Base-by-base conservation (phyloP, 2,113 vertebrate species). In the Chaetura pelagica region DNA sequence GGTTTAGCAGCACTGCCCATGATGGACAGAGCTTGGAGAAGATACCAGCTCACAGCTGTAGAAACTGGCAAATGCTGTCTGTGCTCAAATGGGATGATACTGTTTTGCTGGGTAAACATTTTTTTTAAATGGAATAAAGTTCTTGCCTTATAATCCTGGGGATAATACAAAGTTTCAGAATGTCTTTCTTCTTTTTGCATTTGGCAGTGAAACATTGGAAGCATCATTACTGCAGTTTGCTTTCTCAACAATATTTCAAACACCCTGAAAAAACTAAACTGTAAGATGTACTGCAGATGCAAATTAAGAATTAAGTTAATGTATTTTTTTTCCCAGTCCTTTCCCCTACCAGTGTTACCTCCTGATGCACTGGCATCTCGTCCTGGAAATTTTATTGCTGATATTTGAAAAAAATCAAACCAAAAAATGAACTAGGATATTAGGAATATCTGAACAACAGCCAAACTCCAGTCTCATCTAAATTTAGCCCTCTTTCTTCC, bases 401-500 rank as follows among this genome's bases (percentile, higher is more conserved):
- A 21, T 85, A 9, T 29, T 89, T 2, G 4, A 61, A 81, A 87
- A 59, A 48, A 38, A 38, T 10, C 38, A 46, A 46, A 46, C 16
- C 17, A 48, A 48, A 48, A 48, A 48, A 48, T 19, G 20, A 48
- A 61, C 5, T 5, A 38, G 42, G 61, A n/a, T 72, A 77, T 68
- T 85, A 61, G 59, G 32, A 86, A 69, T 87, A 82, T 94, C 49
- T 82, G 84, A 91, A 81, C 46, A 89, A 12, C 66, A 90, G 49
- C 66, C 93, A 78, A 20, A 71, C 49, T 82, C 34, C 30, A 32
- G 15, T 63, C 58, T 73, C 48, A 69, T 86, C 94, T 96, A 96
- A 96, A 96, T 93, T 96, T 96, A 97, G 66, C 64, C 10, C 23
- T 55, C 46, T 72, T 74, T 88, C 30, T 74, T 79, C 69, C 82